These are phyloP conservation scores for Telenomus remus DNA, from an alignment of 1,140 invertebrate genomes.

Conservation along the genomic window DNA sequence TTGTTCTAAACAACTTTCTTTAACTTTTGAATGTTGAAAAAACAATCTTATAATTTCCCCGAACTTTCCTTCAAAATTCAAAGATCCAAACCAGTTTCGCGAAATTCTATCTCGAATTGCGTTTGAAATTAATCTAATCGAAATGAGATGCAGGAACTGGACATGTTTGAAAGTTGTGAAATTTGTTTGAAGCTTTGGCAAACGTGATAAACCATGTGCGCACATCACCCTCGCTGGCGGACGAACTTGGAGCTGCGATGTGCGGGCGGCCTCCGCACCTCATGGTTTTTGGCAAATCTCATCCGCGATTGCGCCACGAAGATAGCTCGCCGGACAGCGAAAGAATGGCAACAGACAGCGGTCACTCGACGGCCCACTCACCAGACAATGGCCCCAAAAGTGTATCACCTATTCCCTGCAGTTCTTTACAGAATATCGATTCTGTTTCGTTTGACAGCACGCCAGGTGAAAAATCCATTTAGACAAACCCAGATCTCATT, in stretches of 20 bases:
- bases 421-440: slow-evolving; percentile 68
- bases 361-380: slow-evolving; percentile 91
- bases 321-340: slow-evolving; percentile 90
- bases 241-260: slow-evolving; percentile 78
- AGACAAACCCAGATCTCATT: not conserved
- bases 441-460: slow-evolving; percentile 70
- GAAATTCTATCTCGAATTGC: no score
- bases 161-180: no score
- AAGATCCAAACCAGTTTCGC: no score
- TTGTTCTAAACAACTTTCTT: no score
- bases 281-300: slow-evolving; percentile 82
- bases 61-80: no score
- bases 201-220: slow-evolving; percentile 59
- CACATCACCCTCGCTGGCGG: slow-evolving; percentile 80
- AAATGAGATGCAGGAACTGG: no score
- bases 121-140: no score
- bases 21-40: no score
- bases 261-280: slow-evolving; percentile 76
- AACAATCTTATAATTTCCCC: no score
- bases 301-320: slow-evolving; percentile 80
- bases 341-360: slow-evolving; percentile 87
- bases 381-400: slow-evolving; percentile 89
- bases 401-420: slow-evolving; percentile 81
- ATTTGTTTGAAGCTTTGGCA: slow-evolving; percentile 53
- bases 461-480: slow-evolving; percentile 61